These are phyloP conservation scores for Drosophila melanica DNA, from an alignment of 1,140 invertebrate species.

Conservation along the genomic window DNA sequence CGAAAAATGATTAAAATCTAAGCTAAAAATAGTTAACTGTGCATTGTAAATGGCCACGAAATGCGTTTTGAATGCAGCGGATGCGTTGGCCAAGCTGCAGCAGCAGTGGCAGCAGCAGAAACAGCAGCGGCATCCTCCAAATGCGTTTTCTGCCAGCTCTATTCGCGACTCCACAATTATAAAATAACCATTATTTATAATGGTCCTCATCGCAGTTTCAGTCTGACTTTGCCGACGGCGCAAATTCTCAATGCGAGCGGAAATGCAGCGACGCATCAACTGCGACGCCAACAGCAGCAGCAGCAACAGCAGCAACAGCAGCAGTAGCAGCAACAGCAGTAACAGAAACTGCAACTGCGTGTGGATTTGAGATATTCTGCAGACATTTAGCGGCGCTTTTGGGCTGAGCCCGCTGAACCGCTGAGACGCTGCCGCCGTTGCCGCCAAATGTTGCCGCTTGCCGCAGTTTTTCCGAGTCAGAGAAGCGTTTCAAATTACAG, in stretches of 20 bases:
- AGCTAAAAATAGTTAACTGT: no score
- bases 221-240: conserved; percentile 46
- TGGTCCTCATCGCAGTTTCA: conserved; percentile 35
- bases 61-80: conserved; percentile 76
- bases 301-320: conserved; percentile 19
- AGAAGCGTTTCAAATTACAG: conserved; percentile 83
- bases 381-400: conserved; percentile 80
- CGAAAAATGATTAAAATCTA: no score
- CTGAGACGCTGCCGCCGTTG: conserved; percentile 9
- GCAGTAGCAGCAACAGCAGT: conserved; percentile 44
- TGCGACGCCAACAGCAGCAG: conserved; percentile 34
- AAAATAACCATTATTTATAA: conserved; percentile 82
- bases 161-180: conserved; percentile 71
- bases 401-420: conserved; percentile 32
- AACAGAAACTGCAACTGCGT: conserved; percentile 60
- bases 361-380: conserved; percentile 75
- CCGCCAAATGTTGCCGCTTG: conserved; percentile 22
- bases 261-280: conserved; percentile 64
- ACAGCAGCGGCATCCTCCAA: neutral
- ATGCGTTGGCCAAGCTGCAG: conserved; percentile 56
- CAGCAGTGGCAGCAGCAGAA: neutral
- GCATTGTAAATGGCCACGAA: conserved; percentile 67
- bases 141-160: neutral
- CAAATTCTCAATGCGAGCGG: conserved; percentile 63
- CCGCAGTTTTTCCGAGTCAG: conserved; percentile 76